Conservation (phyloP, 2,797 vertebrate genomes). For the Loris lydekkerianus region DNA sequence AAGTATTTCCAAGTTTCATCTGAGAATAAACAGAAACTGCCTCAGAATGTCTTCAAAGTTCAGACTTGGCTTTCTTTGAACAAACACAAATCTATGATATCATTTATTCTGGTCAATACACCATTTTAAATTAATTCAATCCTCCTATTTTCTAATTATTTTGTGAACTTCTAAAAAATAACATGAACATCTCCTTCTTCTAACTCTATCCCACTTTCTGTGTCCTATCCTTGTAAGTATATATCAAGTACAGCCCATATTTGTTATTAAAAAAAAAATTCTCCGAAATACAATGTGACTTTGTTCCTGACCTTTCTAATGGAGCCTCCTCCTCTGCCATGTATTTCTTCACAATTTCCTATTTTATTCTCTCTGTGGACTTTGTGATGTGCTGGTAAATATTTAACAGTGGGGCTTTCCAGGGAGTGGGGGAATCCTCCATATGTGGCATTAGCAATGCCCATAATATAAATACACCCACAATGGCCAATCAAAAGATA, state of each 20-base stretch:
- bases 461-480: not conserved
- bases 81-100: not conserved
- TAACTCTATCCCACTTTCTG: not conserved
- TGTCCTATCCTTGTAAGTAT: not conserved
- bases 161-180: constrained; percentile 16
- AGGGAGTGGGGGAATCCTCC: not conserved
- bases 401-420: not conserved
- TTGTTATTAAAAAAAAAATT: not conserved
- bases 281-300: not conserved
- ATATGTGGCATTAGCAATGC: not conserved
- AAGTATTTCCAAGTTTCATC: constrained; percentile 2
- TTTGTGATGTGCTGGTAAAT: not conserved
- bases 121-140: constrained; percentile 20
- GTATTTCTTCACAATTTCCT: constrained; percentile 51
- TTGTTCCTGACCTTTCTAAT: not conserved
- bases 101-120: not conserved
- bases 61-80: not conserved
- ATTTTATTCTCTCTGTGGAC: not conserved
- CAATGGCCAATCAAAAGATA: not conserved
- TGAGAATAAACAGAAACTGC: not conserved
- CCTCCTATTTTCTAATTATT: constrained; percentile 8
- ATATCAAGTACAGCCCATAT: not conserved
- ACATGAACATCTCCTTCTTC: not conserved
- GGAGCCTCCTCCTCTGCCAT: not conserved
- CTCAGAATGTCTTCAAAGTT: not conserved